Percentiles rank a stretch among this genome's conserved stretches.
phyloP scores from a whole-genome alignment of 2,113 vertebrate genomes.

The Datnioides undecimradiatus region DNA sequence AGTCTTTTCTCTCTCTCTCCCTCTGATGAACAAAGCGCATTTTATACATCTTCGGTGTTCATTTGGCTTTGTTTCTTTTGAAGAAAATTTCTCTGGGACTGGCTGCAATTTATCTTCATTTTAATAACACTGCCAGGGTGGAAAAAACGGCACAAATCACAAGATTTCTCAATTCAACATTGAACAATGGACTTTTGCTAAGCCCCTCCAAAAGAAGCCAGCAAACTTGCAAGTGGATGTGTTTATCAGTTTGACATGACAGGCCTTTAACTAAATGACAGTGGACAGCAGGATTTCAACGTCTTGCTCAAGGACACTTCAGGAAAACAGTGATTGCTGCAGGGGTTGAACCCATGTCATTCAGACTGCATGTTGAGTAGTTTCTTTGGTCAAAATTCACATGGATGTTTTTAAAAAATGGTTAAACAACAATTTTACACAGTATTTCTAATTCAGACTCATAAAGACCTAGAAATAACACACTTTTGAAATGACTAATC shows the following conservation, averaged over 20 bases:
- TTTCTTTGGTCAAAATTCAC: neutral
- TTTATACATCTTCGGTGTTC: conserved; percentile 89
- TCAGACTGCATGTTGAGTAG: neutral
- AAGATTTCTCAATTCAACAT: conserved; percentile 42
- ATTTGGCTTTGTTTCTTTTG: conserved; percentile 85
- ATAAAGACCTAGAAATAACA: neutral
- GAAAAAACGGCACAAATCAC: conserved; percentile 79
- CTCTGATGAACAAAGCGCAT: conserved; percentile 91
- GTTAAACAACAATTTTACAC: neutral
- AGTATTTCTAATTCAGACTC: neutral
- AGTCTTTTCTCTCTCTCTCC: conserved; percentile 85
- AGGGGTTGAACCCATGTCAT: neutral
- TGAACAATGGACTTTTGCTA: conserved; percentile 25
- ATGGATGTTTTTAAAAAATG: neutral
- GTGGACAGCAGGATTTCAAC: conserved; percentile 6
- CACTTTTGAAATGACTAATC: neutral
- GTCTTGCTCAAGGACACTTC: neutral
- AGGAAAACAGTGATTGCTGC: neutral
- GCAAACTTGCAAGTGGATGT: conserved; percentile 28
- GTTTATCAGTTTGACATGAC: conserved; percentile 16
- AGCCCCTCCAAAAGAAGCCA: neutral
- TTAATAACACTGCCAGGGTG: conserved; percentile 64
- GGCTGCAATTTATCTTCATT: conserved; percentile 92
- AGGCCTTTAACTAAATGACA: conserved; percentile 2
- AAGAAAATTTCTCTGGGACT: conserved; percentile 90